Conservation (phyloP, 2,797 vertebrate genomes). For the Morus bassanus region DNA sequence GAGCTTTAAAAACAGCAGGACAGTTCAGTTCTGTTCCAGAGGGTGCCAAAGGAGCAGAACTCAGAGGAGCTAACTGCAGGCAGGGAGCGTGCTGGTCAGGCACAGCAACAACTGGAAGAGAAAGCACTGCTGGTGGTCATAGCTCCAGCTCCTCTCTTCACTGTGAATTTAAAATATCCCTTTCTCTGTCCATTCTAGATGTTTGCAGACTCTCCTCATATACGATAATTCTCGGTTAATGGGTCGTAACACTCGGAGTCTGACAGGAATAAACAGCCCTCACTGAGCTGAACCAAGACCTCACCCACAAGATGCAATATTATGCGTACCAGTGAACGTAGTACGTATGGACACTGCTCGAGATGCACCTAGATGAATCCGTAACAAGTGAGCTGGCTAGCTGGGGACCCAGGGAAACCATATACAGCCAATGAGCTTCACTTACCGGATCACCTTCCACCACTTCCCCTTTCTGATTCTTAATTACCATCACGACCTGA, state of each 20-base stretch:
- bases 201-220: neutral
- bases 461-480: slow-evolving; percentile 86
- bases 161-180: neutral
- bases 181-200: neutral
- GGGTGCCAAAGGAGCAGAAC: neutral
- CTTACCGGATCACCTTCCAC: slow-evolving; percentile 94
- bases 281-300: neutral
- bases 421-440: neutral
- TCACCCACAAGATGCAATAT: neutral
- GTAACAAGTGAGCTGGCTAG: accelerated
- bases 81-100: neutral
- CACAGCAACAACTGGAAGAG: neutral
- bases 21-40: neutral
- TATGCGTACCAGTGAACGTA: too few relatives aligned
- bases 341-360: neutral
- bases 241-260: neutral
- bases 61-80: accelerated
- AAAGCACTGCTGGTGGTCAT: neutral
- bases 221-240: neutral
- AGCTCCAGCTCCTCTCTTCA: neutral
- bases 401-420: neutral
- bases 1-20: neutral
- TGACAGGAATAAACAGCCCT: neutral
- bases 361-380: neutral
- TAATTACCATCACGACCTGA: slow-evolving; percentile 91